These are phyloP conservation scores for Orchestes rusci DNA, from an alignment of 2,888 invertebrate species.

Conservation along the genomic window DNA sequence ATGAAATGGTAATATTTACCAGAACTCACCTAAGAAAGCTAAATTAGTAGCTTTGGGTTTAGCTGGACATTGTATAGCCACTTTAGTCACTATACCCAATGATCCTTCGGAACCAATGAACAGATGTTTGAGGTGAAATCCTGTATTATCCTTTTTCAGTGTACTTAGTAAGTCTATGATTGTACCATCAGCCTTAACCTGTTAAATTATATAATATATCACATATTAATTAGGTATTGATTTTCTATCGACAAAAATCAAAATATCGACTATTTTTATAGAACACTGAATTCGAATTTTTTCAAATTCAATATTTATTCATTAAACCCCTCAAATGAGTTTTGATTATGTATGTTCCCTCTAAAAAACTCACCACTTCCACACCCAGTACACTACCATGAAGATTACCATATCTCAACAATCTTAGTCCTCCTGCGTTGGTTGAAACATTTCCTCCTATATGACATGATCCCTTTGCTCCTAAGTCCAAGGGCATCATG, in stretches of 20 bases:
- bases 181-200: constrained; percentile 81
- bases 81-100: constrained; percentile 87
- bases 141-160: constrained; percentile 95
- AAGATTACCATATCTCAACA: constrained; percentile 92
- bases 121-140: constrained; percentile 92
- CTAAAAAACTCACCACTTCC: constrained; percentile 65
- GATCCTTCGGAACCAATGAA: constrained; percentile 98
- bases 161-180: constrained; percentile 78
- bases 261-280: too few relatives aligned
- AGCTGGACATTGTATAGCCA: constrained; percentile 84
- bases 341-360: neutral
- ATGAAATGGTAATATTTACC: too few relatives aligned
- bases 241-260: too few relatives aligned
- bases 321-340: too few relatives aligned
- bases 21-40: constrained; percentile 85
- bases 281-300: too few relatives aligned
- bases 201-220: too few relatives aligned
- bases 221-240: too few relatives aligned
- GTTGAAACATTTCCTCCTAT: constrained; percentile 95
- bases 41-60: constrained; percentile 75
- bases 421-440: constrained; percentile 90
- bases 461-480: constrained; percentile 92
- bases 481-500: constrained; percentile 93
- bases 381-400: constrained; percentile 87
- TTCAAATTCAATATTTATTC: too few relatives aligned